Base-by-base conservation (phyloP, 2,888 invertebrate genomes). In the Coelopa pilipes region DNA sequence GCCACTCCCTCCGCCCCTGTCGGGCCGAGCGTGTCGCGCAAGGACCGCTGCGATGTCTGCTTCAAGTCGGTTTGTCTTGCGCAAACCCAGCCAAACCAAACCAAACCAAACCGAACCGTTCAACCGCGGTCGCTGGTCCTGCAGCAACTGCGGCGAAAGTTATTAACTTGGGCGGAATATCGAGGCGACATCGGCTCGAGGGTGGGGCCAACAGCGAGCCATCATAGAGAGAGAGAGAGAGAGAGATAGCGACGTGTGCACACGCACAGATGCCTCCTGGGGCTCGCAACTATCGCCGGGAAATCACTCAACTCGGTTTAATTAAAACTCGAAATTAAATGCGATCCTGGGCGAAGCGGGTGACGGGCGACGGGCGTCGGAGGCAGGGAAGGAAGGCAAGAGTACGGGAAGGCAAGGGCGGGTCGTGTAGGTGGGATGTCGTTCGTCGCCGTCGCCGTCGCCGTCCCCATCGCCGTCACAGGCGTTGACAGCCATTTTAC, bases 401-500 rank as follows among this genome's bases (percentile, higher is more conserved):
- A 34, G 34, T 2, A 34, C 7, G 34, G 34, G 7, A 34, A 34
- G 34, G 34, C 2, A 11, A 19, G 21, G 11, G 12, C 15, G 17
- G 21, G 57, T 57, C 19, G n/a, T 57, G 55, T n/a, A n/a, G 21
- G 21, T 57, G 17, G 17, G 21, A 34, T 34, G 34, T 34, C 34
- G 34, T 34, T 34, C 34, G 34, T 34, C 34, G 34, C 7, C 34
- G 34, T 34, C 34, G 34, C 7, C 34, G 34, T 4, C 34, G 34
- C 7, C 34, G 13, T 59, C n/a, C n/a, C n/a, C n/a, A n/a, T n/a
- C n/a, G n/a, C 17, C 57, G 19, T 19, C 57, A 21, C 24, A 46
- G 65, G 65, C 65, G 65, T 65, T 47, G 65, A 65, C 65, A 65
- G 65, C 47, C 45, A 46, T 65, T 65, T 65, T 65, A 65, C 19